Percentiles rank a stretch among this genome's conserved stretches.
These are phyloP conservation scores for Odontomachus brunneus DNA, from an alignment of 1,140 invertebrate genomes.

Conservation along the genomic window DNA sequence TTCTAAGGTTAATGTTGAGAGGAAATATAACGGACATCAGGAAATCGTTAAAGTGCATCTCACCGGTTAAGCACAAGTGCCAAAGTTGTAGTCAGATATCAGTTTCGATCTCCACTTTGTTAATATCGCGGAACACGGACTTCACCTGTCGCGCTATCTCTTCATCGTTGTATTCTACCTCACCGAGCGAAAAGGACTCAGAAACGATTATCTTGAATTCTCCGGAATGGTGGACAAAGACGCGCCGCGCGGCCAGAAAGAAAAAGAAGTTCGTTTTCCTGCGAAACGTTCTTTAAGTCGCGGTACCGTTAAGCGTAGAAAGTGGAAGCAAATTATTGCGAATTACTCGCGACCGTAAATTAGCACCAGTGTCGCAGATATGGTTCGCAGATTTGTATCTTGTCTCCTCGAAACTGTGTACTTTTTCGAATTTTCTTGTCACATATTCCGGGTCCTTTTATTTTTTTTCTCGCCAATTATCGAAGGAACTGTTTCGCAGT, in stretches of 20 bases:
- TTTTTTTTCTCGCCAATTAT: too few species aligned
- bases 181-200: background rate
- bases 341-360: constrained; percentile 9
- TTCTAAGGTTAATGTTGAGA: too few species aligned
- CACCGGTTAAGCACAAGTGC: background rate
- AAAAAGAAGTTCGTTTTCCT: background rate
- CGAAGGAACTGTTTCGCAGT: too few species aligned
- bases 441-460: too few species aligned
- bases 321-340: constrained; percentile 16
- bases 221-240: constrained; percentile 11
- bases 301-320: constrained; percentile 30
- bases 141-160: constrained; percentile 39
- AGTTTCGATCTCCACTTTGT: background rate
- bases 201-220: constrained; percentile 14
- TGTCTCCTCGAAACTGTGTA: constrained; percentile 20
- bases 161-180: constrained; percentile 27
- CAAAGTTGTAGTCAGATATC: background rate
- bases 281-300: constrained; percentile 2
- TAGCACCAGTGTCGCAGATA: constrained; percentile 13
- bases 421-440: background rate
- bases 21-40: background rate
- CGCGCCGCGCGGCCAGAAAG: background rate
- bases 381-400: background rate
- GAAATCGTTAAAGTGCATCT: constrained; percentile 1
- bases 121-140: background rate